Evolutionary conservation across 2,797 vertebrate species (phyloP), one percentile per base, ranked within the genome.

Genomic region (Sus cebifrons): DNA sequence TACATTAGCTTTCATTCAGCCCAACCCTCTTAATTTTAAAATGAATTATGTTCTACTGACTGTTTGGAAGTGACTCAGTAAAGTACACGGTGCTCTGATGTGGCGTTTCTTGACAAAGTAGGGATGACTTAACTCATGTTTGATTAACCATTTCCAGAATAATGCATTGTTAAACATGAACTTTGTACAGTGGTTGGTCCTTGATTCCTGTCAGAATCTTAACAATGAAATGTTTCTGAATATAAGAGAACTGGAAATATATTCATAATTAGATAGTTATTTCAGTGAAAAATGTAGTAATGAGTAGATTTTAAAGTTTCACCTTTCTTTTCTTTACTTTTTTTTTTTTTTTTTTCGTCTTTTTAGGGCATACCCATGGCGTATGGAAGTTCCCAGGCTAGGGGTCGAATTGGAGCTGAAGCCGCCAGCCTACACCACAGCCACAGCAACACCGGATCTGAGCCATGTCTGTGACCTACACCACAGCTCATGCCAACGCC

Each of bases 131-230:
- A 58, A 75, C 40, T 73, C 13, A 52, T 62, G 23, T 86, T 82
- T 77, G 62, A 75, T 92, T 89, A 92, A 86, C 78, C 62, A 89
- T 92, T 86, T 86, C 79, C 44, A 89, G 70, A 89, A 62, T 92
- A 83, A 81, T 23, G 25, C 56, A 44, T 86, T 67, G 56, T 62
- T 96, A 32, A 85, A 44, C 14, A 29, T 2, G 52, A 62, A 73
- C 86, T 94, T 92, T 73, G 64, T 77, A 54, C 75, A 71, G 9
- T 32, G 9, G 7, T 73, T 83, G 36, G 29, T 32, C 36, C 29
- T 5, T 40, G 65, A 67, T 90, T 68, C 40, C 62, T 89, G 20
- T 75, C 85, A 89, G 36, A 86, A 67, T 89, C 44, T 94, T 86
- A 81, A 89, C 79, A 86, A 20, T 44, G n/a, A 29, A 75, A 65